Base-by-base conservation (phyloP, 2,797 vertebrate genomes). In the Manis pentadactyla region DNA sequence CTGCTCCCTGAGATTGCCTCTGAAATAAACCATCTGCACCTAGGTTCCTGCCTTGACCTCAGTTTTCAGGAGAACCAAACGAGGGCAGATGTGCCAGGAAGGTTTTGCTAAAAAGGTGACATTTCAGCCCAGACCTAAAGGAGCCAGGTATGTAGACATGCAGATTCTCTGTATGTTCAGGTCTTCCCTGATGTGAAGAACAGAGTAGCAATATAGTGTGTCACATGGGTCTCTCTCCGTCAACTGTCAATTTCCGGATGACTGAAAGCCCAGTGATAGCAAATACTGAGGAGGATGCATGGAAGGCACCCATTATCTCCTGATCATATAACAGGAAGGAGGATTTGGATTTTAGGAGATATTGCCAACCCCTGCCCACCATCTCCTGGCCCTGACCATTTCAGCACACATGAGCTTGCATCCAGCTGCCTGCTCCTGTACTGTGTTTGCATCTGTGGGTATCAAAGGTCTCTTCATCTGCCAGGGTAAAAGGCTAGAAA, bases 391-490 rank as follows among this genome's bases (percentile, higher is more conserved):
- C 29, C 2, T 4, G 15, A 17, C n/a, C 13, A 37, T 19, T 25
- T 55, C 21, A 8, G 46, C 8, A 9, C 64, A 25, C 23, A n/a
- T 0, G 1, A n/a, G 15, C 15, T 49, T 7, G 39, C 2, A 2
- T 6, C 37, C 27, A 2, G 64, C 73, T 51, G 71, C 37, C 27
- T 31, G 59, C 55, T 37, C 29, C n/a, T 10, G 29, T 1, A 11
- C 7, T 18, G 21, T 7, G 39, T 53, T 27, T 39, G 31, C 55
- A 14, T 8, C 7, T 27, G 53, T 6, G 37, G n/a, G 23, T 37
- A 13, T 64, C 66, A 71, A 59, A 64, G 73, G 12, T 31, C 46
- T 81, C 59, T 75, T 25, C 27, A 31, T 25, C 23, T 1, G 1
- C 51, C 79, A 23, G 10, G 4, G 39, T 31, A n/a, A 86, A 12